Evolutionary conservation across 2,888 invertebrate genomes (phyloP).

Genomic region (Byasa hedistus): DNA sequence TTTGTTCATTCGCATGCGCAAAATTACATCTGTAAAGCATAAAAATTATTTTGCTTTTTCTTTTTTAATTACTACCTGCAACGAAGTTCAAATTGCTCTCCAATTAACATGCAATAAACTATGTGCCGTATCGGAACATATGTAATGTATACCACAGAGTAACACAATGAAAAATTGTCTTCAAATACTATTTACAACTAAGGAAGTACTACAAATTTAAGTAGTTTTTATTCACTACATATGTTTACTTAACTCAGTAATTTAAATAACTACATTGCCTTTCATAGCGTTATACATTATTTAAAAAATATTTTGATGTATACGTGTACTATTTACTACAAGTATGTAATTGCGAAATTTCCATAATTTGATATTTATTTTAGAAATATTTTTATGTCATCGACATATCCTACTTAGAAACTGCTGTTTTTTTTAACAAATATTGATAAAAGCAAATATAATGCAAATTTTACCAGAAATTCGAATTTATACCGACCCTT

Average conservation of each 20-base stretch:
- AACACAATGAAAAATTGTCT: neutral
- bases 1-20: neutral
- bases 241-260: neutral
- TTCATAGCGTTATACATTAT: no score
- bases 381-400: no score
- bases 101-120: neutral
- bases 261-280: no score
- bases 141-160: neutral
- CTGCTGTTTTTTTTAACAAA: neutral
- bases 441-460: neutral
- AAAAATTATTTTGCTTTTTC: neutral
- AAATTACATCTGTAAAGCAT: neutral
- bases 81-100: neutral
- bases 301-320: no score
- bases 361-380: no score
- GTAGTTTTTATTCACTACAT: no score
- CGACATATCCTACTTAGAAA: no score
- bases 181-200: no score
- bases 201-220: no score
- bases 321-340: neutral
- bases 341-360: neutral
- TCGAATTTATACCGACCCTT: conserved; percentile 14
- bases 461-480: neutral
- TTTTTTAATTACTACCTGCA: neutral
- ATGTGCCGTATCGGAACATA: neutral